Conservation (phyloP, 2,797 vertebrate genomes). For the Lacerta viridis region DNA sequence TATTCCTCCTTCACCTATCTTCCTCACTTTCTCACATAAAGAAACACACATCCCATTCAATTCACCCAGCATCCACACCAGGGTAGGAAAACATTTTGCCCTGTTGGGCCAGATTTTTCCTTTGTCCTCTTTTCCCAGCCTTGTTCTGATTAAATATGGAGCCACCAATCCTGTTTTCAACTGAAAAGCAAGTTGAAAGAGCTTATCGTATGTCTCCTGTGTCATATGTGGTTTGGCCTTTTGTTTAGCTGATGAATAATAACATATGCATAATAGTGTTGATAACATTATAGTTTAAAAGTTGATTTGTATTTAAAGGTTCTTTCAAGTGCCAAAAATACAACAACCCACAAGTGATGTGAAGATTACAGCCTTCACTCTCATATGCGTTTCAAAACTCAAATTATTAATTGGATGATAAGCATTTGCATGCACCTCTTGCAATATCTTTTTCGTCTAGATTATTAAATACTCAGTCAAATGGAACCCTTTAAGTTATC, state of each 20-base stretch:
- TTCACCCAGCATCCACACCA: too few relatives aligned
- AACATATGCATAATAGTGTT: conserved; percentile 9
- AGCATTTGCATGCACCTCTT: conserved; percentile 21
- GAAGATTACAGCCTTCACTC: conserved; percentile 3
- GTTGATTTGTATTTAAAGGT: neutral
- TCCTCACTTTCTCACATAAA: too few relatives aligned
- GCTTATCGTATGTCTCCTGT: neutral
- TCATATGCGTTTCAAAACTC: neutral
- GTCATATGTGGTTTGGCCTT: neutral
- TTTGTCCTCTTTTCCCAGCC: too few relatives aligned
- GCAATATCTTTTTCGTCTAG: neutral
- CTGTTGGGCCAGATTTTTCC: too few relatives aligned
- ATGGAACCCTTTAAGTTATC: conserved; percentile 16
- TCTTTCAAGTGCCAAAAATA: neutral
- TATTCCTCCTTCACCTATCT: too few relatives aligned
- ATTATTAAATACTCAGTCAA: conserved; percentile 31
- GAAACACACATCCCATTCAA: too few relatives aligned
- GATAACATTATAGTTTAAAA: conserved; percentile 4
- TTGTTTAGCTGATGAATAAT: neutral
- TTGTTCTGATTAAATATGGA: neutral
- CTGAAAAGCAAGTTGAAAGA: neutral
- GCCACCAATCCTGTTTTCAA: neutral
- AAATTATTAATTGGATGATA: neutral
- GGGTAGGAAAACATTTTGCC: too few relatives aligned
- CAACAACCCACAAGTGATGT: neutral